Evolutionary conservation across 37 sponge, comb jelly and placozoan species (phyloP), one percentile per base, ranked within the genome.

Genomic region (Aphrocallistes beatrix): DNA sequence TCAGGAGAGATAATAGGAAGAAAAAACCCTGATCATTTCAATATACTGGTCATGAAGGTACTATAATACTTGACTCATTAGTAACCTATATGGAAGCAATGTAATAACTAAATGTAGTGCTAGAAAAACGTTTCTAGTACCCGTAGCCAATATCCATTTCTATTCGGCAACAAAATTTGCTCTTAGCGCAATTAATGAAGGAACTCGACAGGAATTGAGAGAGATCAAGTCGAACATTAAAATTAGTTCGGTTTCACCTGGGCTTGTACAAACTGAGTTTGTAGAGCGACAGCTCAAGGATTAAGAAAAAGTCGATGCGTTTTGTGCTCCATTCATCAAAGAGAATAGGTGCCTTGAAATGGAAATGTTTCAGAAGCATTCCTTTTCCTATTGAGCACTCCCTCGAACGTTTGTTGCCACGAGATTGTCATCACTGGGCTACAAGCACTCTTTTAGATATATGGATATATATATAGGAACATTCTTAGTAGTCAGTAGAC

Each of bases 231-330:
- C 89, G 38, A 84, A 87, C 21, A 86, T 89, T 38, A 89, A 82
- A 83, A 85, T 93, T n/a, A 91, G 91, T 39, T 90, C 89, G n/a
- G 85, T 94, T 0, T 91, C 92, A 39, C 94, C 94, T 82, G 94
- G 94, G 32, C 38, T 90, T 16, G 90, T 90, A 1, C 82, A 86
- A 1, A 94, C 94, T 50, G 94, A 90, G 48, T 90, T 93, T 82
- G 28, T 69, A 36, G 87, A 81, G 10, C 23, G 90, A 51, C 10
- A 51, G 21, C 6, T 36, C 23, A 85, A 19, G 25, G 75, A 60
- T 30, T 8, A 85, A 16, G 85, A 91, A 60, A 60, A 28, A 60
- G 75, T 19, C 3, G 75, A 60, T 25, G 75, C 10, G 21, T 60
- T 25, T 13, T 60, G n/a, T 28, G 3, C 10, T 25, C n/a, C 34